Base-by-base conservation (phyloP, 2,113 vertebrate species). In the Siniperca chuatsi region DNA sequence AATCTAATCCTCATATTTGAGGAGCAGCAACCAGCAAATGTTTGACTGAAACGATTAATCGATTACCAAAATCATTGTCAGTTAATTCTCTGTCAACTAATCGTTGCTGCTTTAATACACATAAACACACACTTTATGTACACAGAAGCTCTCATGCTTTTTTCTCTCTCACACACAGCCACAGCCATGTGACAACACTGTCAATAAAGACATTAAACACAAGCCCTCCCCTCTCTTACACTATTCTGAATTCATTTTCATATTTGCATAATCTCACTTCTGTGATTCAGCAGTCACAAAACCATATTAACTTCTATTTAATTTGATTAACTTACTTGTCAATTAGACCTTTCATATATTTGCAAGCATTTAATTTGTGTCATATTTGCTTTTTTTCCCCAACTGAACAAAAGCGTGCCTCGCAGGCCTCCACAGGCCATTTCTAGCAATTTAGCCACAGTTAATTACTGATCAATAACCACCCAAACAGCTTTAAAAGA, bases 381-480 rank as follows among this genome's bases (percentile, higher is more conserved):
- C 12, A 15, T 67, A 78, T 75, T 82, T 50, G 10, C 40, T 12
- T 57, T 61, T 44, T 35, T 40, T 62, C 35, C 57, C 29, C n/a
- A 69, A 0, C 20, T 69, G 29, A 67, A 69, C 74, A 74, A 48
- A 57, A 70, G 60, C 12, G 8, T 75, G 61, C 52, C 67, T 82
- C 42, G 1, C 78, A 58, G 66, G n/a, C 52, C 77, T 86, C 58
- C 72, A 78, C 74, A 52, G 82, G 78, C 55, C 13, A 18, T 87
- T 90, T 90, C 70, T 46, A 20, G 75, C 68, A 88, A 79, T 84
- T 85, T 76, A 67, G 40, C 44, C 21, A 62, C 46, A 33, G 64
- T 87, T 91, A 89, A 89, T 92, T 86, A 78, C 77, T 78, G 55
- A 91, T 89, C 84, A 87, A 90, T 92, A 91, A 80, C 64, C 73